A percentile compares a stretch with the other conserved stretches of the same genome.
Conservation (phyloP, 2,113 vertebrate genomes). For the Spea bombifrons region DNA sequence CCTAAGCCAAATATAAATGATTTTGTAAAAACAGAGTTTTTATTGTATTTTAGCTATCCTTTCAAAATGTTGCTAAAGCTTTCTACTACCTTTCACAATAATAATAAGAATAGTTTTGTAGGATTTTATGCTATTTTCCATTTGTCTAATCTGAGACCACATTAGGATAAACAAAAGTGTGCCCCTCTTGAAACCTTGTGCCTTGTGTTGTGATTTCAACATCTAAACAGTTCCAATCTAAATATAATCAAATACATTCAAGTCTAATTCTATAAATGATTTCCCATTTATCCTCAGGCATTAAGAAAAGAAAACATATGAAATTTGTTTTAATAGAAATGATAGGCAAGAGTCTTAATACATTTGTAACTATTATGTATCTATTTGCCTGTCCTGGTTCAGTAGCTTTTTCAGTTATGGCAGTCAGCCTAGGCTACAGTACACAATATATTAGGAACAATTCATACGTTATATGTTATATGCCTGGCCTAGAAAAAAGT, state of each 20-base stretch:
- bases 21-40: too few relatives aligned
- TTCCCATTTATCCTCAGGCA: conserved; percentile 39
- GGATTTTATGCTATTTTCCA: conserved; percentile 23
- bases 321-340: background rate
- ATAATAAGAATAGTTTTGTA: too few relatives aligned
- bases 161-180: conserved; percentile 23
- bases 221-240: conserved; percentile 26
- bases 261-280: conserved; percentile 44
- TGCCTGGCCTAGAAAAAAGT: too few relatives aligned
- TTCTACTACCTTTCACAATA: too few relatives aligned
- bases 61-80: too few relatives aligned
- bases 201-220: conserved; percentile 14
- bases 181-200: background rate
- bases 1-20: too few relatives aligned
- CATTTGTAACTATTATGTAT: background rate
- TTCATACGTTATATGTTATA: too few relatives aligned
- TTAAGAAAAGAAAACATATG: conserved; percentile 27
- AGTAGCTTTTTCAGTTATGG: too few relatives aligned
- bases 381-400: too few relatives aligned
- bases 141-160: conserved; percentile 38
- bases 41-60: too few relatives aligned
- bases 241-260: conserved; percentile 28
- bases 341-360: conserved; percentile 1
- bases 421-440: too few relatives aligned
- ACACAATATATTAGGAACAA: too few relatives aligned